phyloP scores from a whole-genome alignment of 1,140 invertebrate genomes.

The Drosophila busckii region DNA sequence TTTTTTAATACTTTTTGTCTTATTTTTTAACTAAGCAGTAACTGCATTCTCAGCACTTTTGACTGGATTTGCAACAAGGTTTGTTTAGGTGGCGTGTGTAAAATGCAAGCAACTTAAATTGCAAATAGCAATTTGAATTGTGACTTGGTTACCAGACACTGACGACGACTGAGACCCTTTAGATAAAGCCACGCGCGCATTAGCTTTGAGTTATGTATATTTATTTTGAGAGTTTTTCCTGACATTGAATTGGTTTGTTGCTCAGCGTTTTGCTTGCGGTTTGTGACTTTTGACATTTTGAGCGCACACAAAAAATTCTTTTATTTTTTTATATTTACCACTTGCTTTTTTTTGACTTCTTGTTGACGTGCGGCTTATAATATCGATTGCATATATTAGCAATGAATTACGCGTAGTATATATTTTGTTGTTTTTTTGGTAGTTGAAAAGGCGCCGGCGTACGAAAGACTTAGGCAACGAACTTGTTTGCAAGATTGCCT shows the following conservation, averaged over 20 bases:
- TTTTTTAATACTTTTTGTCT: too few species aligned
- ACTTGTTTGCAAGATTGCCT: constrained; percentile 57
- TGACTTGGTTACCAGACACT: too few species aligned
- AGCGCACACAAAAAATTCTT: constrained; percentile 16
- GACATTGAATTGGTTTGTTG: constrained; percentile 62
- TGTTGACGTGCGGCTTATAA: constrained; percentile 37
- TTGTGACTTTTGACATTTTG: constrained; percentile 32
- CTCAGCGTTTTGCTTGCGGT: constrained; percentile 17
- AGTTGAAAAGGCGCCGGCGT: constrained; percentile 22
- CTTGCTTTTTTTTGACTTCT: constrained; percentile 47
- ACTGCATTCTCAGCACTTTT: too few species aligned
- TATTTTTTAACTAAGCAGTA: too few species aligned
- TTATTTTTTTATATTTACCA: constrained; percentile 8
- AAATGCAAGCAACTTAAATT: constrained; percentile 25
- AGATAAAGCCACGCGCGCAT: constrained; percentile 29
- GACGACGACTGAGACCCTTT: constrained; percentile 11
- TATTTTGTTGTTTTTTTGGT: constrained; percentile 35
- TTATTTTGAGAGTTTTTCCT: constrained; percentile 27
- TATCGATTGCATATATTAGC: constrained; percentile 44
- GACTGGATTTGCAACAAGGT: constrained; percentile 12
- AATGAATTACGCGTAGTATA: constrained; percentile 39
- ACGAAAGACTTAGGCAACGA: constrained; percentile 74
- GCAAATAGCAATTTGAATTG: constrained; percentile 11
- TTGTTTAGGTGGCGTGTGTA: too few species aligned
- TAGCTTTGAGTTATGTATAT: constrained; percentile 25